Conservation (phyloP, 1,140 invertebrate genomes). For the Drosophila baimaii region DNA sequence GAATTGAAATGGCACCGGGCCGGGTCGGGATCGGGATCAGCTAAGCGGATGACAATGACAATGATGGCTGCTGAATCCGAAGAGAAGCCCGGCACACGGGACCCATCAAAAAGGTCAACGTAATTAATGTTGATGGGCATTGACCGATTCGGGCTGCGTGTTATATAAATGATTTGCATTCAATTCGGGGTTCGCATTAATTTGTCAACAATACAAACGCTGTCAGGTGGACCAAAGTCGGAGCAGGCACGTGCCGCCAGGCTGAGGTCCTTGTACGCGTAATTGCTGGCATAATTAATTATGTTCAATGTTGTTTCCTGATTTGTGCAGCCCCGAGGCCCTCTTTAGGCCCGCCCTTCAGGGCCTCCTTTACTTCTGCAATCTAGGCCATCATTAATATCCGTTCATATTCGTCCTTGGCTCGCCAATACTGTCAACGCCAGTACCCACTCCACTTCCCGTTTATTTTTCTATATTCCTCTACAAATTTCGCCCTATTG, state of each 20-base stretch:
- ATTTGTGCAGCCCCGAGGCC: slow-evolving; percentile 22
- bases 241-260: slow-evolving; percentile 39
- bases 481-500: slow-evolving; percentile 2
- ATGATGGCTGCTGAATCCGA: background rate
- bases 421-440: background rate
- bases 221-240: slow-evolving; percentile 6
- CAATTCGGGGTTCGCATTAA: slow-evolving; percentile 42
- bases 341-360: background rate
- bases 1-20: slow-evolving; percentile 49
- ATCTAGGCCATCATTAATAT: slow-evolving; percentile 45
- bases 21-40: slow-evolving; percentile 21
- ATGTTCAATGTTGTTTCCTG: slow-evolving; percentile 46
- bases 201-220: slow-evolving; percentile 55
- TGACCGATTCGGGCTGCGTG: slow-evolving; percentile 27
- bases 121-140: slow-evolving; percentile 53
- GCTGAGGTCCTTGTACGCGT: slow-evolving; percentile 35
- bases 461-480: slow-evolving; percentile 12
- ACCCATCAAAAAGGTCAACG: slow-evolving; percentile 35
- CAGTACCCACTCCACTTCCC: slow-evolving; percentile 28
- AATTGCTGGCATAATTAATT: slow-evolving; percentile 66
- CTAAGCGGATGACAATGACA: slow-evolving; percentile 44
- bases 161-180: slow-evolving; percentile 47
- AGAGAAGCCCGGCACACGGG: background rate
- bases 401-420: slow-evolving; percentile 32
- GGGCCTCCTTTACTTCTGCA: background rate